Evolutionary conservation across 2,797 vertebrate genomes (phyloP).

Genomic region (Lithobates sylvaticus): DNA sequence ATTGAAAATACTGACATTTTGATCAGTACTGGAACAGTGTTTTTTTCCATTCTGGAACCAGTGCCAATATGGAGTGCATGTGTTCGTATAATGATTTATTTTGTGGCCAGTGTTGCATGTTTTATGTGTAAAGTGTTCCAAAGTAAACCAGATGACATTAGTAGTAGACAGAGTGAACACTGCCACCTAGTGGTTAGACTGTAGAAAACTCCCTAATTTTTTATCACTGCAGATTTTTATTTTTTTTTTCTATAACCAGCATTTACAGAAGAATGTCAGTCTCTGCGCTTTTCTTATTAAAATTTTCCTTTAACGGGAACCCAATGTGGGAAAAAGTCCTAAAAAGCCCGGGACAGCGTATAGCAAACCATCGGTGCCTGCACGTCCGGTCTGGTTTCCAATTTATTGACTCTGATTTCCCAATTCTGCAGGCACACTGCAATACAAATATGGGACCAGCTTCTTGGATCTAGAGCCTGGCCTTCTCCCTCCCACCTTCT

Average conservation of each 20-base stretch:
- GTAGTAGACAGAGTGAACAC: not conserved
- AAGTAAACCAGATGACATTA: not conserved
- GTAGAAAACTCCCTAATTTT: not conserved
- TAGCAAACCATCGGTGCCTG: too few species aligned
- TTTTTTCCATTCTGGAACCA: not conserved
- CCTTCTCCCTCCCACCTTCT: too few species aligned
- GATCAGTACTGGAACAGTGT: not conserved
- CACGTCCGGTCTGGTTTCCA: too few species aligned
- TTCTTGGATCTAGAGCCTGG: too few species aligned
- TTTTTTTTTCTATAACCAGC: not conserved
- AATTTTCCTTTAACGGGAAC: too few species aligned
- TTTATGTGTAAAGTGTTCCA: not conserved
- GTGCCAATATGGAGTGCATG: not conserved
- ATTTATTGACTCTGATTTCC: too few species aligned
- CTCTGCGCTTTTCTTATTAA: too few species aligned
- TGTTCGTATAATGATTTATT: not conserved
- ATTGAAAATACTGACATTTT: not conserved
- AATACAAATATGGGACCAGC: too few species aligned
- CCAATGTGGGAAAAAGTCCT: too few species aligned
- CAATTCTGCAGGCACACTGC: too few species aligned
- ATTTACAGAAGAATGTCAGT: too few species aligned
- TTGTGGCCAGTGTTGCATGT: not conserved
- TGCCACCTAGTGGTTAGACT: constrained; percentile 37
- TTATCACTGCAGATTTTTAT: not conserved
- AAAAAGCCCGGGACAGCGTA: too few species aligned